Evolutionary conservation across 2,113 vertebrate genomes (phyloP), one percentile per base, ranked within the genome.

Genomic region (Numida meleagris): DNA sequence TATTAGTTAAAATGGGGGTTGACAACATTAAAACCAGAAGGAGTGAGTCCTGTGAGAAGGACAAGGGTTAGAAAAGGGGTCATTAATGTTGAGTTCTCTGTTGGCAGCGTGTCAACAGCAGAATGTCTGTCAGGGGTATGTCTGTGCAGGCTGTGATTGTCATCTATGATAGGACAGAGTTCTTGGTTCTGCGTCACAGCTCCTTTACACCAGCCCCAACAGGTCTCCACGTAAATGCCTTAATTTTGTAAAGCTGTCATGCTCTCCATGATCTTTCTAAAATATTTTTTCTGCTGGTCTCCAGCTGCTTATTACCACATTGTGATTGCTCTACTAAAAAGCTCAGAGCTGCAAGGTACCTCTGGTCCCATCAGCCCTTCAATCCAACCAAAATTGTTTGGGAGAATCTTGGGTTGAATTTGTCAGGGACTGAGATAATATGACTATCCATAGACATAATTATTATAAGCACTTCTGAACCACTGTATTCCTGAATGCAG

Each of bases 271-370:
- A 61, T 29, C 42, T 75, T 70, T 33, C 71, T 33, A 27, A 45
- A 86, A 58, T 7, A 0, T 7, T 20, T 59, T 62, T 70, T 62
- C 43, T 66, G 9, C 53, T 70, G 53, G 4, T 53, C 31, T 65
- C 62, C 48, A 12, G 0, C 8, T 12, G n/a, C 6, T 42, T 31
- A 58, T 84, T 59, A 8, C 24, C 62, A 62, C 0, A 0, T 5
- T 34, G 45, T 29, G 6, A 23, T 61, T 73, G 20, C 1, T 78
- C 0, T 0, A 23, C 0, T 1, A 20, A 65, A 61, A 67, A 29
- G 21, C 57, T 80, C 4, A 0, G 72, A 33, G 19, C 10, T 80
- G 12, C 27, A 42, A 71, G 27, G 72, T 86, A 45, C 12, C 62
- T 46, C 59, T 48, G 43, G 14, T 73, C 21, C 40, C 48, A 25